Percentiles rank a stretch among this genome's conserved stretches.
phyloP scores from a whole-genome alignment of 2,888 invertebrate species.

The Thereva unica region DNA sequence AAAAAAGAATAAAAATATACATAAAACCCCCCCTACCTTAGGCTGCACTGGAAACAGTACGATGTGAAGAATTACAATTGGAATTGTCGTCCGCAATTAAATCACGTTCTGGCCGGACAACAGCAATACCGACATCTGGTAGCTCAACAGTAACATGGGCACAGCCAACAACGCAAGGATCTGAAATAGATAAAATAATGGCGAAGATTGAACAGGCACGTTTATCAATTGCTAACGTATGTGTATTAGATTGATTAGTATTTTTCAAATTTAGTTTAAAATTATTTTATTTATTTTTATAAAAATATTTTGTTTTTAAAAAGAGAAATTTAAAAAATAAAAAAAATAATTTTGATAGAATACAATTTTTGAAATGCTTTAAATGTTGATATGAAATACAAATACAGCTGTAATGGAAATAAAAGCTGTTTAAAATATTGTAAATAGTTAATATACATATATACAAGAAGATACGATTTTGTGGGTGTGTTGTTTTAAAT shows the following conservation, averaged over 20 bases:
- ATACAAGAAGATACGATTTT: too few relatives aligned
- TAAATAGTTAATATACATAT: too few relatives aligned
- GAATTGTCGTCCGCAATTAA: slow-evolving; percentile 78
- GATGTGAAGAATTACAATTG: slow-evolving; percentile 87
- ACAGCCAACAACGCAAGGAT: slow-evolving; percentile 62
- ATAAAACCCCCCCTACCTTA: slow-evolving; percentile 46
- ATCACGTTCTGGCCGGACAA: slow-evolving; percentile 56
- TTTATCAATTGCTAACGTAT: slow-evolving; percentile 52
- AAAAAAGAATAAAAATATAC: slow-evolving; percentile 28
- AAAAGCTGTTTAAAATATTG: too few relatives aligned
- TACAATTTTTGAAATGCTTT: too few relatives aligned
- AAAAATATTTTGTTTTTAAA: not conserved
- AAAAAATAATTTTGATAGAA: not conserved
- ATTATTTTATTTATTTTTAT: not conserved
- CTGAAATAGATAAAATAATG: slow-evolving; percentile 92
- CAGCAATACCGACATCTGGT: slow-evolving; percentile 49
- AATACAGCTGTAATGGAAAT: too few relatives aligned
- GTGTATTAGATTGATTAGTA: slow-evolving; percentile 49
- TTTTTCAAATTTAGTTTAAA: not conserved
- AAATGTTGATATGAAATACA: too few relatives aligned
- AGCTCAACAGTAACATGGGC: slow-evolving; percentile 58
- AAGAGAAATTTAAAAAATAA: not conserved
- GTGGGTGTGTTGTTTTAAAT: too few relatives aligned
- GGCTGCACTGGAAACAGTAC: slow-evolving; percentile 70
- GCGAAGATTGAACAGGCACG: slow-evolving; percentile 85